Percentiles rank a stretch among this genome's conserved stretches.
These are phyloP conservation scores for Cuniculus paca DNA, from an alignment of 2,797 vertebrate species.

Conservation along the genomic window DNA sequence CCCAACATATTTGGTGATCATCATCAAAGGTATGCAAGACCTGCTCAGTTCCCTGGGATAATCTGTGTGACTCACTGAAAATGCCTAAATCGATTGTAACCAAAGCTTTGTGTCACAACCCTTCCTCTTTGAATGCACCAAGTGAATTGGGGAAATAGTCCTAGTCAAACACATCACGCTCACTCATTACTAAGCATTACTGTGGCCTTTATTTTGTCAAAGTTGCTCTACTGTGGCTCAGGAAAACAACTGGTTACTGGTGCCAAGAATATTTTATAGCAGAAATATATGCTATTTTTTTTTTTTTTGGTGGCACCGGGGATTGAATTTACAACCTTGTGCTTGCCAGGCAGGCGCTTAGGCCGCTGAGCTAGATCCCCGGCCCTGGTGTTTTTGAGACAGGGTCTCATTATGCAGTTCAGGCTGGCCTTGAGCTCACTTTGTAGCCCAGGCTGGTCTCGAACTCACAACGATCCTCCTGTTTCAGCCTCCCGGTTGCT, in stretches of 20 bases:
- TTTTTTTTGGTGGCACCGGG: too few relatives aligned
- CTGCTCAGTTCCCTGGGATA: conserved; percentile 51
- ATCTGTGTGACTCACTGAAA: conserved; percentile 66
- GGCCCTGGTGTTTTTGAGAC: too few relatives aligned
- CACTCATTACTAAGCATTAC: background rate
- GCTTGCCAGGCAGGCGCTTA: too few relatives aligned
- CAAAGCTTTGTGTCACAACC: conserved; percentile 35
- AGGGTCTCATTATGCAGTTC: too few relatives aligned
- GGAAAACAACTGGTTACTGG: conserved; percentile 28
- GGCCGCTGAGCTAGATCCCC: too few relatives aligned
- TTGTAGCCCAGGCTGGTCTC: too few relatives aligned
- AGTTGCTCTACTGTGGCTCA: conserved; percentile 32
- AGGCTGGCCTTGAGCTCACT: too few relatives aligned
- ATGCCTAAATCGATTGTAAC: background rate
- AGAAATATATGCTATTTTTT: conserved; percentile 15
- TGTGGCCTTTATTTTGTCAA: conserved; percentile 38
- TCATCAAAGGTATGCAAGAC: conserved; percentile 41
- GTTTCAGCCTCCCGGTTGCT: too few relatives aligned
- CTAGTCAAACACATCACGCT: background rate
- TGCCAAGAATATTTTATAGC: background rate
- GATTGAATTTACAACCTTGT: too few relatives aligned
- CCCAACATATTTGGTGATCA: conserved; percentile 25
- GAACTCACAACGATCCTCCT: too few relatives aligned
- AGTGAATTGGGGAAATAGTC: conserved; percentile 36
- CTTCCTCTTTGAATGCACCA: background rate